A percentile compares a stretch with the other conserved stretches of the same genome.
These are phyloP conservation scores for Cygnus buccinator DNA, from an alignment of 2,113 vertebrate genomes.

Conservation along the genomic window DNA sequence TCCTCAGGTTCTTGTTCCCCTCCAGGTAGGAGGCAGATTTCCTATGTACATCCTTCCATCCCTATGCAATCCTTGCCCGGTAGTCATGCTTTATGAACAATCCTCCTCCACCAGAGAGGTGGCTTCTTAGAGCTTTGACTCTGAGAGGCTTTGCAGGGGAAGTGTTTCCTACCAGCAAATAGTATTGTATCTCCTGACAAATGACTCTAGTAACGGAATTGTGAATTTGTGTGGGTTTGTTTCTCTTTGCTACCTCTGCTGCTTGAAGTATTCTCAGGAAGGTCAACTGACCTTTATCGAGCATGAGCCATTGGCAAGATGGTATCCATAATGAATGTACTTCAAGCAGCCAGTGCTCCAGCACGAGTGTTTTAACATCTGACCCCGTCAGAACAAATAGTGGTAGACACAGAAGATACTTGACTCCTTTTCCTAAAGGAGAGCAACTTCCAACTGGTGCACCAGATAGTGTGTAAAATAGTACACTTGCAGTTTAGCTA, in stretches of 20 bases:
- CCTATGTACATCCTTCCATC: neutral
- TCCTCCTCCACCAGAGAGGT: neutral
- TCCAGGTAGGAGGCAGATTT: neutral
- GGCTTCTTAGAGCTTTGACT: neutral
- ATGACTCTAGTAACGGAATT: neutral
- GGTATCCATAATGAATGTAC: conserved; percentile 18
- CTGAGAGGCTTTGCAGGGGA: neutral
- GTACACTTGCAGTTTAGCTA: accelerated
- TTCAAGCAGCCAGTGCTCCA: neutral
- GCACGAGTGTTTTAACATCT: conserved; percentile 29
- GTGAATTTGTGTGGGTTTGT: conserved; percentile 15
- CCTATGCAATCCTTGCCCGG: neutral
- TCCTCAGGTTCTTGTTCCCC: neutral
- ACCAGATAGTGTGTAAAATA: neutral
- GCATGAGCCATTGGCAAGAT: neutral
- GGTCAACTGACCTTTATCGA: conserved; percentile 31
- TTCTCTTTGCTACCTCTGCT: conserved; percentile 21
- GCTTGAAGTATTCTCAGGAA: conserved; percentile 1
- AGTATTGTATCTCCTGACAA: neutral
- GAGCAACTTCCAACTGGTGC: neutral
- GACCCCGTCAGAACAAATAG: neutral
- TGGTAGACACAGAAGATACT: neutral
- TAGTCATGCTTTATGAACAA: neutral
- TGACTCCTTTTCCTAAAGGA: neutral
- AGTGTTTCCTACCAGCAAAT: neutral